phyloP scores from a whole-genome alignment of 2,113 vertebrate genomes.

The Aplodontia rufa region DNA sequence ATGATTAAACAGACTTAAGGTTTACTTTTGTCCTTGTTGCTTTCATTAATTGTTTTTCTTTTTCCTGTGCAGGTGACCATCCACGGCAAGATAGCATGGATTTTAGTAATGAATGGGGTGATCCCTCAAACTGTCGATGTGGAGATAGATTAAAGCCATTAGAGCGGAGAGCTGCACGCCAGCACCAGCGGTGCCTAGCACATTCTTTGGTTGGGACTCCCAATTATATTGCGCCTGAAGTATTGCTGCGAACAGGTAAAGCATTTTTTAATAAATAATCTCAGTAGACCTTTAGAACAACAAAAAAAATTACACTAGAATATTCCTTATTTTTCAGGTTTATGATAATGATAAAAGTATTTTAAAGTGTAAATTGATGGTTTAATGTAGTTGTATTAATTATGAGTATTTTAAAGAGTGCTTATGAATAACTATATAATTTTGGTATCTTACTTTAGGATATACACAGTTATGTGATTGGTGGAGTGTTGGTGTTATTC shows the following conservation, averaged over 20 bases:
- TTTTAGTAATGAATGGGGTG: conserved; percentile 98
- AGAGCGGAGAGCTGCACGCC: conserved; percentile 94
- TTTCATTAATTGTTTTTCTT: background rate
- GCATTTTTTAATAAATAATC: background rate
- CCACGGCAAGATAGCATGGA: conserved; percentile 98
- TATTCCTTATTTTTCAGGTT: conserved; percentile 22
- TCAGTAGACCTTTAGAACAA: background rate
- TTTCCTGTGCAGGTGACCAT: conserved; percentile 90
- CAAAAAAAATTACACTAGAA: background rate
- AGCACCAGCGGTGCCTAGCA: conserved; percentile 97
- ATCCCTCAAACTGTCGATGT: conserved; percentile 93
- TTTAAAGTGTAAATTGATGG: background rate
- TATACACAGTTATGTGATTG: conserved; percentile 99
- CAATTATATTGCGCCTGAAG: conserved; percentile 98
- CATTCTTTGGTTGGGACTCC: conserved; percentile 98
- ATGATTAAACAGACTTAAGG: background rate
- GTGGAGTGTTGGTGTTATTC: conserved; percentile 99
- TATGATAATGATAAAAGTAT: conserved; percentile 46
- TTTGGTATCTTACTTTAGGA: conserved; percentile 82
- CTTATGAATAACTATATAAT: conserved; percentile 49
- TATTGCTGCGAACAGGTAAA: conserved; percentile 95
- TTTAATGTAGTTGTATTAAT: conserved; percentile 24
- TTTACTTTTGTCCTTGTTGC: background rate
- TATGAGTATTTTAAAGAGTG: conserved; percentile 34
- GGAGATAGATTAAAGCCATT: conserved; percentile 95